Conservation (phyloP, 2,888 invertebrate species). For the Lissocephala sabroskyi region DNA sequence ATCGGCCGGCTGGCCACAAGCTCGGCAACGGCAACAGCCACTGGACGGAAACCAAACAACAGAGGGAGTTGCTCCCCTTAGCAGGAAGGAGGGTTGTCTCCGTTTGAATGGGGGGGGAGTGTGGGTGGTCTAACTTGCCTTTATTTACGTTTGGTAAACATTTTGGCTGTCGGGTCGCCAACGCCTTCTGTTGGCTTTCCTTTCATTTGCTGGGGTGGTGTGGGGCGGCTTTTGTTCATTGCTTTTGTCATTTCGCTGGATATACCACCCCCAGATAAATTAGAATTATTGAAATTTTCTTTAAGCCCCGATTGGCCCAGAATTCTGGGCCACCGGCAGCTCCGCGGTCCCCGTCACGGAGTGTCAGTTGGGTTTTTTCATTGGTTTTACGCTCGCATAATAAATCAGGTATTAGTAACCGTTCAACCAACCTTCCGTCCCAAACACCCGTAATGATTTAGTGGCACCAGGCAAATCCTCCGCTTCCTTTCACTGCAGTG, state of each 20-base stretch:
- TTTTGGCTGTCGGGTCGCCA: slow-evolving; percentile 13
- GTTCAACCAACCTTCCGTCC: too few species aligned
- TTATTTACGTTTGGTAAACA: slow-evolving; percentile 57
- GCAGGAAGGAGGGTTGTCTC: background rate
- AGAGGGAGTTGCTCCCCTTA: slow-evolving; percentile 58
- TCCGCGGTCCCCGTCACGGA: background rate
- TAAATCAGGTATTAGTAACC: slow-evolving; percentile 40
- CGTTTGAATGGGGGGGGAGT: background rate
- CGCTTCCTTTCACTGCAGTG: too few species aligned
- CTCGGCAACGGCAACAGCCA: slow-evolving; percentile 41
- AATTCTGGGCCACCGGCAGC: too few species aligned
- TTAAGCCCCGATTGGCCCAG: slow-evolving; percentile 16
- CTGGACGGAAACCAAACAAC: slow-evolving; percentile 64
- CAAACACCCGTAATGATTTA: slow-evolving; percentile 20
- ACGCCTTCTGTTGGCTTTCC: too few species aligned
- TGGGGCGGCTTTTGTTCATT: slow-evolving; percentile 10
- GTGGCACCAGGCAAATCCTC: too few species aligned
- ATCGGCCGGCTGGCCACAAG: slow-evolving; percentile 9
- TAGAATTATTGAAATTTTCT: slow-evolving; percentile 57
- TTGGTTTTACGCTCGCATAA: slow-evolving; percentile 39
- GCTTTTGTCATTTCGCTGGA: slow-evolving; percentile 1
- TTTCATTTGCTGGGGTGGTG: background rate
- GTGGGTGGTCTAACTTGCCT: slow-evolving; percentile 12
- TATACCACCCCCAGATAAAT: slow-evolving; percentile 24
- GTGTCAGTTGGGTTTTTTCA: slow-evolving; percentile 44